Conservation (phyloP, 35 echinoderm and acorn worm species). For the Apostichopus californicus region DNA sequence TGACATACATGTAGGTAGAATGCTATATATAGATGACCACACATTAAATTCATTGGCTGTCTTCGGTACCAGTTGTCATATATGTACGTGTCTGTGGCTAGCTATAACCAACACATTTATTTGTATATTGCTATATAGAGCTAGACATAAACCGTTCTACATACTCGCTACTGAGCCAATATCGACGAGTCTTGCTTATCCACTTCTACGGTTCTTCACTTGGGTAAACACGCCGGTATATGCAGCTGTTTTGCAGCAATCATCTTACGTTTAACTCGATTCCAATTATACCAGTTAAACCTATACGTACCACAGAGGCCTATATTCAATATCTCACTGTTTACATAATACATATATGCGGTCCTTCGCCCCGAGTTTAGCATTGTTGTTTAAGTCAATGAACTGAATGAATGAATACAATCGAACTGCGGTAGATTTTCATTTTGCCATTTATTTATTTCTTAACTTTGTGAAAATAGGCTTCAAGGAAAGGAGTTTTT, state of each 20-base stretch:
- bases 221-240: conserved; percentile 3
- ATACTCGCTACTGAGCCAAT: not conserved
- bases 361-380: conserved; percentile 11
- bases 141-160: too few species aligned
- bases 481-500: not conserved
- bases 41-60: too few species aligned
- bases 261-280: conserved; percentile 3
- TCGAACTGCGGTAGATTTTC: not conserved
- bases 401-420: not conserved
- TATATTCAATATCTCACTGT: conserved; percentile 8
- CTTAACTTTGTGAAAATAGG: not conserved
- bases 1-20: too few species aligned
- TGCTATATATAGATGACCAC: too few species aligned
- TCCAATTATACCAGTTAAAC: conserved; percentile 19
- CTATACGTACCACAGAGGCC: not conserved
- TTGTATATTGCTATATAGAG: too few species aligned
- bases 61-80: too few species aligned
- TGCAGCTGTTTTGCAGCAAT: conserved; percentile 12
- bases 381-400: not conserved
- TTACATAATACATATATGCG: conserved; percentile 10
- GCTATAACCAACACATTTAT: too few species aligned
- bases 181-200: not conserved
- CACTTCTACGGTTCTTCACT: not conserved
- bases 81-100: too few species aligned
- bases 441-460: not conserved